phyloP scores from a whole-genome alignment of 2,113 vertebrate species.

The Forbesichthys papilliferus region DNA sequence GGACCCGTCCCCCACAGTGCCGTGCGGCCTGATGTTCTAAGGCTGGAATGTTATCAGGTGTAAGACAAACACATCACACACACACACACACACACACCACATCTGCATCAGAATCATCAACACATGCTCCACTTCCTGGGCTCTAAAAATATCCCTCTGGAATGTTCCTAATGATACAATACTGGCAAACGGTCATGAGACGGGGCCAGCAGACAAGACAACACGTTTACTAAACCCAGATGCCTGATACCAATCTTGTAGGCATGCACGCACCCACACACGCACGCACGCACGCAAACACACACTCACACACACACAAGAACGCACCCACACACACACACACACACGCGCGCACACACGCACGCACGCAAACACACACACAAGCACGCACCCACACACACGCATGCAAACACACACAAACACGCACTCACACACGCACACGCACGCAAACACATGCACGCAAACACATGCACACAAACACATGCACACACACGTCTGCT shows the following conservation, averaged over 20 bases:
- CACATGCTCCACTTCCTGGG: conserved; percentile 39
- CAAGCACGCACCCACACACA: too few species aligned
- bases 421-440: too few species aligned
- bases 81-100: conserved; percentile 5
- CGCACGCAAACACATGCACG: too few species aligned
- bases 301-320: too few species aligned
- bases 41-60: conserved; percentile 14
- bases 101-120: conserved; percentile 39
- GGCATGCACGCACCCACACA: neutral
- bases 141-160: conserved; percentile 53
- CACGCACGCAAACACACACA: too few species aligned
- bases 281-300: neutral
- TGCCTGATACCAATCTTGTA: conserved; percentile 5
- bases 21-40: neutral
- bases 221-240: conserved; percentile 18
- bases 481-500: too few species aligned
- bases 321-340: too few species aligned
- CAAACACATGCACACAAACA: too few species aligned
- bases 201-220: neutral
- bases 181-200: neutral
- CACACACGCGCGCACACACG: too few species aligned
- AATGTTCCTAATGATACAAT: conserved; percentile 44
- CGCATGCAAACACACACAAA: too few species aligned
- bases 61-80: neutral
- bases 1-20: neutral